These are phyloP conservation scores for Caenorhabditis becei DNA, from an alignment of 2,888 invertebrate genomes.

Conservation along the genomic window DNA sequence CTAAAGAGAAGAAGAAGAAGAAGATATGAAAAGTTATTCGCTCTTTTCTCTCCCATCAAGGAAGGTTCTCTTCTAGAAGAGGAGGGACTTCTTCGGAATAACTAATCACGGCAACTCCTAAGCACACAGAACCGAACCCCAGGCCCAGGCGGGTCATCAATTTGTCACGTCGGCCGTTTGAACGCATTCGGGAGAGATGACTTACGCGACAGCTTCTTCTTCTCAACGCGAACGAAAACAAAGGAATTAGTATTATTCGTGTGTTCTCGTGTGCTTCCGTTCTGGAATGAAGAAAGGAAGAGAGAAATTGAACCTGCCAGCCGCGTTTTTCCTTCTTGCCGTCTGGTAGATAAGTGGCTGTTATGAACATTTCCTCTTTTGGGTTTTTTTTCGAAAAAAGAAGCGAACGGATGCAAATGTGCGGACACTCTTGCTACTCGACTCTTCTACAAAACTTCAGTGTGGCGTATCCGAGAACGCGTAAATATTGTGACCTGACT, in stretches of 20 bases:
- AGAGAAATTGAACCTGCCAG: conserved; percentile 18
- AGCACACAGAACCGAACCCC: not conserved
- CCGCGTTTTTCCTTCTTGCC: not conserved
- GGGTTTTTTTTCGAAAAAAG: not conserved
- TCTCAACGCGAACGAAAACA: conserved; percentile 11
- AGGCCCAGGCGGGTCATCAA: conserved; percentile 9
- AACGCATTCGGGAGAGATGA: conserved; percentile 6
- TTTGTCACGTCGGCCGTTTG: not conserved
- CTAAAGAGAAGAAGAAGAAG: conserved; percentile 1
- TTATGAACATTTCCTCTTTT: conserved; percentile 9
- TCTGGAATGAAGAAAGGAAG: not conserved
- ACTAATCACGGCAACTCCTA: conserved; percentile 9
- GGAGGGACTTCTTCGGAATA: conserved; percentile 6
- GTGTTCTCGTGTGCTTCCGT: conserved; percentile 11
- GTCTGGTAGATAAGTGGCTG: conserved; percentile 14
- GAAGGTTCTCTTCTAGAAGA: not conserved
- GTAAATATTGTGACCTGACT: too few relatives aligned
- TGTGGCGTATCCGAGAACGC: too few relatives aligned
- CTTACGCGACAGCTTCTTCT: conserved; percentile 5
- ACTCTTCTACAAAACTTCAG: not conserved
- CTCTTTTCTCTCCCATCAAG: not conserved
- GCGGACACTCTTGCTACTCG: not conserved
- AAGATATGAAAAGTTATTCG: not conserved
- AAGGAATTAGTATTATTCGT: conserved; percentile 31
- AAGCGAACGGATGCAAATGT: not conserved